Base-by-base conservation (phyloP, 2,113 vertebrate species). In the Ptyas mucosa region DNA sequence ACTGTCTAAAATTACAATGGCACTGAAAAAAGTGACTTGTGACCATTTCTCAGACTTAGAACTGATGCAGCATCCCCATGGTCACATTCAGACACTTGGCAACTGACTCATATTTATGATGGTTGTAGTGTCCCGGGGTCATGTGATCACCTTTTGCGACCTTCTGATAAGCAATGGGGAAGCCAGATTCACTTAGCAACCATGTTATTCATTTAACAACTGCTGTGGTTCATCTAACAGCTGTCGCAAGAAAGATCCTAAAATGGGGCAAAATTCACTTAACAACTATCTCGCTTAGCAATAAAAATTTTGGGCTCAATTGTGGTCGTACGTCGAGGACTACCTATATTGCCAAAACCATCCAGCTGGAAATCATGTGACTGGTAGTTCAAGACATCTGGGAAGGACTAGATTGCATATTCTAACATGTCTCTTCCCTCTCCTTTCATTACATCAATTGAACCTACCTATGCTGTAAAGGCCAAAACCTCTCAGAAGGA, bases 401-500 rank as follows among this genome's bases (percentile, higher is more conserved):
- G n/a, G 34, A 81, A 81, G 34, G n/a, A 20, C 69, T 39, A 39
- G 34, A 39, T 81, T 81, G 69, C 69, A 81, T 20, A 81, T 15
- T 34, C 26, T 64, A 20, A 23, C 11, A 2, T 43, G 39, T 52
- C 91, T 94, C n/a, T 92, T 95, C 34, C 87, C 43, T 53, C 55
- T 49, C 51, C 53, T 93, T 88, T 39, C 54, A 61, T 93, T 93
- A 91, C 81, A 91, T 85, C 92, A 43, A 54, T 49, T 46, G 91
- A 34, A 24, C 43, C 95, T 94, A 89, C 43, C 95, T 94, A 88
- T 89, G 90, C 91, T 89, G 96, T 96, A 94, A 43, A 69, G 94
- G 92, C 61, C 55, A 94, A 93, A 89, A 29, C 95, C 97, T 96
- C 96, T 93, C 46, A 94, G 95, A 96, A 94, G 89, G 91, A 85